Base-by-base conservation (phyloP, 2,797 vertebrate species). In the Artibeus lituratus region DNA sequence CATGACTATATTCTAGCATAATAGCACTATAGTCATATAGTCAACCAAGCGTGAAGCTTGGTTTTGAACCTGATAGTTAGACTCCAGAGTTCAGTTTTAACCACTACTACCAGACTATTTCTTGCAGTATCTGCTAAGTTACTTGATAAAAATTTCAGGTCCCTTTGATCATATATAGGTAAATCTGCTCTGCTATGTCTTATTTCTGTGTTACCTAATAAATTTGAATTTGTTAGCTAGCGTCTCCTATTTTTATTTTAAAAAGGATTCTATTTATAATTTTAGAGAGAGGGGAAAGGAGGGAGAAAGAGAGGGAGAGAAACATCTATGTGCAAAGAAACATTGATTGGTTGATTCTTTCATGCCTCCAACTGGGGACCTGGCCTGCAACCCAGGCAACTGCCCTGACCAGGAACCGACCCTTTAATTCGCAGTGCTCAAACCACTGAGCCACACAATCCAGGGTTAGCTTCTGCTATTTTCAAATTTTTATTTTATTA, bases 171-270 rank as follows among this genome's bases (percentile, higher is more conserved):
- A 21, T 24, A 16, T 85, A 22, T 39, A 53, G 51, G 5, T 78
- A 59, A 84, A 32, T 69, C 0, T 93, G 5, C 51, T 73, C 18
- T 85, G 24, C 21, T 73, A 10, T 35, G 2, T 69, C 3, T 87
- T 22, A 57, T 59, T 85, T 93, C 24, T 83, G 35, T 94, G 70
- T 90, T 24, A 59, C 32, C 18, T 81, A 78, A 80, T 65, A 51
- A 49, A 76, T 29, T 73, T 84, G 80, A 96, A 82, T 86, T 88
- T 81, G 15, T 77, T 95, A 67, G 62, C 19, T 92, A 78, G n/a
- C 49, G 37, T 69, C n/a, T 69, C 8, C 18, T n/a, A 67, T 35
- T 67, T 67, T 65, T 65, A n/a, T 29, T 35, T 67, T 67, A 4
- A 67, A 35, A 65, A 44, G n/a, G 42, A 44, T n/a, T 82, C 32